Base-by-base conservation (phyloP, 2,888 invertebrate genomes). In the Sarcophaga carnaria region DNA sequence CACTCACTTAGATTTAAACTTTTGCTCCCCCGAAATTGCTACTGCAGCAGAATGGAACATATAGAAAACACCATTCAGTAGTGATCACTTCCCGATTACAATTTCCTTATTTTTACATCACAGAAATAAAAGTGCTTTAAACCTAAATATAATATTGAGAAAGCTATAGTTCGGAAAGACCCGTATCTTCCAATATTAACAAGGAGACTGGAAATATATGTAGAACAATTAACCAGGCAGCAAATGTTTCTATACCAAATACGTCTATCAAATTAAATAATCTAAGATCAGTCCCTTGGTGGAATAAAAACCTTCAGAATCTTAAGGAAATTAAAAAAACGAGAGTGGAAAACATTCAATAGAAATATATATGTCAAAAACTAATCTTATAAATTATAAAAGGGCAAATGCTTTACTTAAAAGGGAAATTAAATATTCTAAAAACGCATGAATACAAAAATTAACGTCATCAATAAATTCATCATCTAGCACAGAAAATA, bases 391-490 rank as follows among this genome's bases (percentile, higher is more conserved):
- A 54, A 54, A 70, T 17, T 54, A 25, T 17, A 70, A 54, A 25
- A 54, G 54, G 14, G 25, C 22, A 8, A 70, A 70, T 20, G 54
- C 70, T 54, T 49, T 49, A 70, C 27, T 71, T 4, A 59, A 49
- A 54, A 12, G 54, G 17, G 8, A 71, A 17, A 71, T 71, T 12
- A 71, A 59, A 71, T 12, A 25, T 6, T 4, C 70, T 4, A 70
- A 54, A 70, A 70, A 54, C 4, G 14, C 49, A 54, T 54, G 17
- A 54, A 70, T 54, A 20, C 11, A 45, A 0, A 67, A 67, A n/a
- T 17, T 67, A 4, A 67, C 66, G 25, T 67, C 66, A n/a, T 45
- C 66, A 11, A 71, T 71, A 54, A 71, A 25, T 17, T 59, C 27
- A 2, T 59, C 59, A 25, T 25, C 59, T 27, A 25, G 54, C 5